Evolutionary conservation across 1,140 invertebrate species (phyloP).

Genomic region (Aphelenchoides fujianensis): DNA sequence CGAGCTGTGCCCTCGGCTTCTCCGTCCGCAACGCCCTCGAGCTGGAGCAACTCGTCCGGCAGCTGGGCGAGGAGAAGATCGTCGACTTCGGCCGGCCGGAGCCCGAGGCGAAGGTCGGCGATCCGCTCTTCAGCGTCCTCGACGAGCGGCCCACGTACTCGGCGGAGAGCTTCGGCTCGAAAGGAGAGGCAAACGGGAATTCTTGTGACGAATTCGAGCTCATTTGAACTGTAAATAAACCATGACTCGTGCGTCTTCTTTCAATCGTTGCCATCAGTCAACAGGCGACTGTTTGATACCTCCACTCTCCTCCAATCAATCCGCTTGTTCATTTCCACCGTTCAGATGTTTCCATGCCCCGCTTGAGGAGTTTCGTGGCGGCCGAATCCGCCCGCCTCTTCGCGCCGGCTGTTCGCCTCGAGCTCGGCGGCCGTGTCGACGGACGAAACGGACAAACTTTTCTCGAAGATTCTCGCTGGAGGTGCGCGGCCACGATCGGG

Average conservation of each 20-base stretch:
- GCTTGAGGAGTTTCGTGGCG: not conserved
- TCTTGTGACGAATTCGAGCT: not conserved
- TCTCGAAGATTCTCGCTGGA: slow-evolving; percentile 52
- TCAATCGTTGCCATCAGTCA: no score
- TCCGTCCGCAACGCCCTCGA: slow-evolving; percentile 16
- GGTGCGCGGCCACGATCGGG: slow-evolving; percentile 58
- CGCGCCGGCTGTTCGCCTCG: not conserved
- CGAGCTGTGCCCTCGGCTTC: slow-evolving; percentile 35
- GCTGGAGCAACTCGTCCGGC: not conserved
- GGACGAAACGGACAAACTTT: slow-evolving; percentile 43
- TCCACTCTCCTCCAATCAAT: not conserved
- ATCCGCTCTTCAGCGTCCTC: not conserved
- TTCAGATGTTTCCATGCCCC: not conserved
- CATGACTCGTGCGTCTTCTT: not conserved
- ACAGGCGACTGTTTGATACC: not conserved
- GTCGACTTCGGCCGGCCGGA: not conserved
- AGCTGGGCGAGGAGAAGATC: not conserved
- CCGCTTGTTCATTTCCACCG: not conserved
- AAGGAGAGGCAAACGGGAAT: not conserved
- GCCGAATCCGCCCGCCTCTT: not conserved
- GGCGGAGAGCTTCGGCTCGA: not conserved
- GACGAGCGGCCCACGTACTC: not conserved
- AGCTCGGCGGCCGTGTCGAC: not conserved
- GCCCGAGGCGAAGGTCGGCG: not conserved
- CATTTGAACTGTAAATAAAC: not conserved